A percentile compares a stretch with the other conserved stretches of the same genome.
phyloP scores from a whole-genome alignment of 2,888 invertebrate genomes.

The Eustalomyia histrio region DNA sequence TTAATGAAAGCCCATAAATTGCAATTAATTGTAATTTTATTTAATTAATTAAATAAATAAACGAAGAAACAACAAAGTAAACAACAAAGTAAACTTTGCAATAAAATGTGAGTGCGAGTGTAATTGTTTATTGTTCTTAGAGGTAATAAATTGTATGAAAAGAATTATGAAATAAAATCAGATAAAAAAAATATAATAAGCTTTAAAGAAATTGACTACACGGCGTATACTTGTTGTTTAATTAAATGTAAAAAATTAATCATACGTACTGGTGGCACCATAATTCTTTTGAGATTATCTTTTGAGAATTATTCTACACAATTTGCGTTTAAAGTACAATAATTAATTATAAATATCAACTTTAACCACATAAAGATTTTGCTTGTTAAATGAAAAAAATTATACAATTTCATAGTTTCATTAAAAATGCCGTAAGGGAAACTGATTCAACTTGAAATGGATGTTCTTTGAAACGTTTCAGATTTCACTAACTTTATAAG shows the following conservation, averaged over 20 bases:
- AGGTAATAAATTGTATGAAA: neutral
- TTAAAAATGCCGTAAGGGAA: too few relatives aligned
- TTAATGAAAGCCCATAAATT: slow-evolving; percentile 27
- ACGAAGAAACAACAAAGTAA: neutral
- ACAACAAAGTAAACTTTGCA: neutral
- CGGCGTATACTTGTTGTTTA: neutral
- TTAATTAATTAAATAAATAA: slow-evolving; percentile 33
- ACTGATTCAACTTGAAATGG: too few relatives aligned
- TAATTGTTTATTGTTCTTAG: neutral
- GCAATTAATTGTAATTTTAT: slow-evolving; percentile 36
- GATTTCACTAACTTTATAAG: too few relatives aligned
- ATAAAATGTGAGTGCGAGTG: neutral
- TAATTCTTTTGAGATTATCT: neutral
- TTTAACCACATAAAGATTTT: too few relatives aligned
- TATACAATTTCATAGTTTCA: too few relatives aligned
- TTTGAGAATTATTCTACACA: too few relatives aligned
- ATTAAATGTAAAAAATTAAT: neutral
- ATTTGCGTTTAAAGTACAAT: too few relatives aligned
- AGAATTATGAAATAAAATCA: neutral
- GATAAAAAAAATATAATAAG: neutral
- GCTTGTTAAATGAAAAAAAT: too few relatives aligned
- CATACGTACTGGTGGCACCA: neutral
- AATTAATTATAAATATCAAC: too few relatives aligned
- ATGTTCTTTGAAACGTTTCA: too few relatives aligned
- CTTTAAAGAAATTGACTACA: neutral